phyloP scores from a whole-genome alignment of 2,888 invertebrate genomes.

The Mythimna ferrago region DNA sequence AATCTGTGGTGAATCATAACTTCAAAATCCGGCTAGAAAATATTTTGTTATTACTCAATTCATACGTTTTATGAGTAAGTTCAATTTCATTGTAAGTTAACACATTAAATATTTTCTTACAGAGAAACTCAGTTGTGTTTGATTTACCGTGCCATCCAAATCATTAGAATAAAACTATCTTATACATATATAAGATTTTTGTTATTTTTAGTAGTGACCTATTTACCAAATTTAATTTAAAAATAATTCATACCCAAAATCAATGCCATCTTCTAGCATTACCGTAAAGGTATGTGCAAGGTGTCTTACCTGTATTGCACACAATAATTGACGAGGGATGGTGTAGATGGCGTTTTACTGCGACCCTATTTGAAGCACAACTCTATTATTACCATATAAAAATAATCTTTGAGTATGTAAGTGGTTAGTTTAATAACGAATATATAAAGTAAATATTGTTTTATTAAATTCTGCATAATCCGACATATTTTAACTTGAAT shows the following conservation, averaged over 20 bases:
- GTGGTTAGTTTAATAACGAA: not conserved
- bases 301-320: not conserved
- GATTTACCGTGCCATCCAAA: too few relatives aligned
- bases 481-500: too few relatives aligned
- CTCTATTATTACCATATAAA: not conserved
- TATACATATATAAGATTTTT: not conserved
- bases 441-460: not conserved
- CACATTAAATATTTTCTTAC: too few relatives aligned
- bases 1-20: too few relatives aligned
- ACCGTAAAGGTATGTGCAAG: not conserved
- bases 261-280: not conserved
- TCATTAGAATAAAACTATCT: too few relatives aligned
- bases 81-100: too few relatives aligned
- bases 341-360: constrained; percentile 1
- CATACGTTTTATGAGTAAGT: too few relatives aligned
- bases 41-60: too few relatives aligned
- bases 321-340: not conserved
- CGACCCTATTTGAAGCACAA: not conserved
- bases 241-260: not conserved
- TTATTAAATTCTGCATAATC: not conserved
- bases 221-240: not conserved
- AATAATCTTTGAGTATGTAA: not conserved
- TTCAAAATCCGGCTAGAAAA: too few relatives aligned
- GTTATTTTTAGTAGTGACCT: not conserved
- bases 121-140: too few relatives aligned